These are phyloP conservation scores for Heliothis peltigera DNA, from an alignment of 2,888 invertebrate species.

Conservation along the genomic window DNA sequence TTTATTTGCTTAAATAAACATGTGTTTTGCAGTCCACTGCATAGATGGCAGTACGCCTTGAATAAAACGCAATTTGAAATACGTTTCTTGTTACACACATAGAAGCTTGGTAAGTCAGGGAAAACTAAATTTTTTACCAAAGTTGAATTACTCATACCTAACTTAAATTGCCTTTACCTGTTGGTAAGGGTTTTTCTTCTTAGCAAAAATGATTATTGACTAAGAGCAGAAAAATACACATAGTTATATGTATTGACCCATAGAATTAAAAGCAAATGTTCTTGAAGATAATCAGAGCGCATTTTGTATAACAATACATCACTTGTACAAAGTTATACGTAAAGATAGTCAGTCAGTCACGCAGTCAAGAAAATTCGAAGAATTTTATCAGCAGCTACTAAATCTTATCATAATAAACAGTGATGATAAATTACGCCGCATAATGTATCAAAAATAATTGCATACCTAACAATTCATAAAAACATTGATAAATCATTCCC, in stretches of 20 bases:
- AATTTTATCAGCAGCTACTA: slow-evolving; percentile 29
- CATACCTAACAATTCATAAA: slow-evolving; percentile 23
- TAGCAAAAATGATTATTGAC: too few relatives aligned
- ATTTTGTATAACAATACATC: not conserved
- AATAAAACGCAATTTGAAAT: slow-evolving; percentile 15
- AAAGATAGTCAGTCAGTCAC: slow-evolving; percentile 2
- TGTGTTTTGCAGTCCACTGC: slow-evolving; percentile 23
- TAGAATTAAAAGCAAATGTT: not conserved
- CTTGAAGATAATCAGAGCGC: not conserved
- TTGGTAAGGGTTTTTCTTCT: too few relatives aligned
- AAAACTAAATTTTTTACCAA: not conserved
- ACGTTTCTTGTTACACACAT: not conserved
- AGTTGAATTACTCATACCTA: not conserved
- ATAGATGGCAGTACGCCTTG: slow-evolving; percentile 34
- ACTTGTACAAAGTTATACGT: not conserved
- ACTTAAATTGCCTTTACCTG: too few relatives aligned
- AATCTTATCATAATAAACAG: slow-evolving; percentile 50
- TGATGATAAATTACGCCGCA: slow-evolving; percentile 24
- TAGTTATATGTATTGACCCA: not conserved
- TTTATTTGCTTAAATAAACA: slow-evolving; percentile 34
- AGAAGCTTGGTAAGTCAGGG: not conserved
- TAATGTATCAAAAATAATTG: slow-evolving; percentile 20
- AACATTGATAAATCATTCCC: slow-evolving; percentile 18
- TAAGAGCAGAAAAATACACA: too few relatives aligned
- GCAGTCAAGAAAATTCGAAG: slow-evolving; percentile 38